Evolutionary conservation across 2,888 invertebrate species (phyloP), one percentile per base, ranked within the genome.

Genomic region (Acronicta leporina): DNA sequence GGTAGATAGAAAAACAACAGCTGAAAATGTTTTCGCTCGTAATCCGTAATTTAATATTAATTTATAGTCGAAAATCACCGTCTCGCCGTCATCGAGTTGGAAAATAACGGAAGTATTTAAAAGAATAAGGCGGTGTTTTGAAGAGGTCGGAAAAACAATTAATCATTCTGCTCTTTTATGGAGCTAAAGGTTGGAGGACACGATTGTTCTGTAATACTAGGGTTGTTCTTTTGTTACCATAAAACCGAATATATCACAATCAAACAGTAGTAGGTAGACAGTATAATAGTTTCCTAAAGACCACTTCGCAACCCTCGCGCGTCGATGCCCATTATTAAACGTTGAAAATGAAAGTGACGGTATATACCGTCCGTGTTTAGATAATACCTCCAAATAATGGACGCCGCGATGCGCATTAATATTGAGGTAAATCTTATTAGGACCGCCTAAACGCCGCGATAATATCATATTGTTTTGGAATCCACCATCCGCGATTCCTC

Each of bases 371-470:
- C 81, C 81, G 84, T 90, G 85, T 89, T 90, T 86, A 89, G 89
- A 91, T 90, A 92, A 92, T 92, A 88, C 91, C 87, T 84, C 82
- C 79, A 85, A 91, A 94, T 93, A 94, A 93, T 92, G 87, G 94
- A 92, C 84, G 88, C 92, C 83, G 77, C 90, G 92, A 91, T 90
- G 93, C 92, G 92, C 89, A 91, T 93, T 92, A 93, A 93, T 92
- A 93, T 92, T 93, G 90, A 93, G 88, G 92, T 89, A 93, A 94
- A 94, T 94, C 94, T 94, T 94, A 94, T 94, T 94, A 94, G 92
- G 89, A 88, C 90, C 89, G 90, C 87, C 89, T 92, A 92, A 92
- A 92, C 89, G 88, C 89, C 81, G 89, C 89, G 94, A 94, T 94
- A 92, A 94, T 92, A 94, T 94, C 94, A 87, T 89, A 93, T 94